A percentile compares a stretch with the other conserved stretches of the same genome.
Evolutionary conservation across 2,888 invertebrate species (phyloP).

Genomic region (Danaus chrysippus): DNA sequence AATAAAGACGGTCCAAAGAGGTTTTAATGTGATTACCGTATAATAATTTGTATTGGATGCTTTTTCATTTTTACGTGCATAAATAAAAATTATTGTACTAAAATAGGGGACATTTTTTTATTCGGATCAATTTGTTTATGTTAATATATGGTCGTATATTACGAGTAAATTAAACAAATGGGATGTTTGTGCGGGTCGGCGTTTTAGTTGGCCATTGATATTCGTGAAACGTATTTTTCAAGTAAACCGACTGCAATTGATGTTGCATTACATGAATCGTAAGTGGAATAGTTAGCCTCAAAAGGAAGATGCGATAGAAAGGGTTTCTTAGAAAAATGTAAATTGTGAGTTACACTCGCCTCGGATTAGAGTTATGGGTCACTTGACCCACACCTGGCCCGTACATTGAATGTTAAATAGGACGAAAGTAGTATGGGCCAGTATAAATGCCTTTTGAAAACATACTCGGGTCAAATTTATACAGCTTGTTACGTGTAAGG

Average conservation of each 20-base stretch:
- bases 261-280: constrained; percentile 41
- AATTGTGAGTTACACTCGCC: constrained; percentile 53
- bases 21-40: too few relatives aligned
- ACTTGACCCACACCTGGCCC: constrained; percentile 55
- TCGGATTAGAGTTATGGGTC: constrained; percentile 61
- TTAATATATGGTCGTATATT: too few relatives aligned
- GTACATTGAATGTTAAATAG: constrained; percentile 62
- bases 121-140: too few relatives aligned
- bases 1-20: too few relatives aligned
- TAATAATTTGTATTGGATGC: too few relatives aligned
- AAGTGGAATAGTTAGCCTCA: constrained; percentile 48
- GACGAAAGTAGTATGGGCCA: constrained; percentile 35
- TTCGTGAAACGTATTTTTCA: constrained; percentile 37
- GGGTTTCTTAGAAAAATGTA: constrained; percentile 65
- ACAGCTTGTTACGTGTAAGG: constrained; percentile 17
- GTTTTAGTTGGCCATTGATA: constrained; percentile 30
- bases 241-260: constrained; percentile 36
- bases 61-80: too few relatives aligned
- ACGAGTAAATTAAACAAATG: too few relatives aligned
- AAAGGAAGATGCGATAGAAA: constrained; percentile 53
- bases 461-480: constrained; percentile 27
- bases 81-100: too few relatives aligned
- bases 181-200: constrained; percentile 13
- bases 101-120: too few relatives aligned
- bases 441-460: constrained; percentile 38